Conservation (phyloP, 1,140 invertebrate genomes). For the Ips nitidus region DNA sequence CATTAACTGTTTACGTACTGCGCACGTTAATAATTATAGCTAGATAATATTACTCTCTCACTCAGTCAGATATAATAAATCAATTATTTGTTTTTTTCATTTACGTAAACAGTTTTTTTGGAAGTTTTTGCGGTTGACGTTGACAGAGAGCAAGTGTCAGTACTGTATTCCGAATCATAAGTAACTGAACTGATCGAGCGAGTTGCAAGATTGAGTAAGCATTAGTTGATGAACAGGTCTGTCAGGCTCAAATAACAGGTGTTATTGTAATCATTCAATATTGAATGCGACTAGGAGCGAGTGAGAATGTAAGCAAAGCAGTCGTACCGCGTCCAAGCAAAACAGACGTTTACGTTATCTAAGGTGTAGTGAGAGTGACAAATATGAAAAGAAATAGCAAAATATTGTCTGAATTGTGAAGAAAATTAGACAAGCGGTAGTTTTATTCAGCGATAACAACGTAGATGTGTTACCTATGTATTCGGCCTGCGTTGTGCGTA, state of each 20-base stretch:
- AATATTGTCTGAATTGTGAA: neutral
- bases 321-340: conserved; percentile 26
- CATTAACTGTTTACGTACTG: too few species aligned
- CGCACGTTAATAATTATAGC: too few species aligned
- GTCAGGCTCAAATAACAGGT: conserved; percentile 49
- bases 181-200: conserved; percentile 17
- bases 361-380: conserved; percentile 13
- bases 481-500: conserved; percentile 19
- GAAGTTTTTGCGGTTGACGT: too few species aligned
- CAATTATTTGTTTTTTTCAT: too few species aligned
- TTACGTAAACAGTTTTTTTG: too few species aligned
- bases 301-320: conserved; percentile 39
- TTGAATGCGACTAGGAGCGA: conserved; percentile 47
- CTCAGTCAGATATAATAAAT: too few species aligned
- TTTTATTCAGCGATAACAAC: conserved; percentile 3
- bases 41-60: too few species aligned
- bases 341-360: conserved; percentile 15
- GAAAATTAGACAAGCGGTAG: too few species aligned
- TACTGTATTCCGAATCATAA: neutral
- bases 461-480: conserved; percentile 36
- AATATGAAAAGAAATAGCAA: conserved; percentile 8
- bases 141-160: too few species aligned
- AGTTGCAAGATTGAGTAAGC: conserved; percentile 49
- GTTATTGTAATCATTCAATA: conserved; percentile 51
- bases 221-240: conserved; percentile 52